phyloP scores from a whole-genome alignment of 2,888 invertebrate genomes.

The Danaus chrysippus region DNA sequence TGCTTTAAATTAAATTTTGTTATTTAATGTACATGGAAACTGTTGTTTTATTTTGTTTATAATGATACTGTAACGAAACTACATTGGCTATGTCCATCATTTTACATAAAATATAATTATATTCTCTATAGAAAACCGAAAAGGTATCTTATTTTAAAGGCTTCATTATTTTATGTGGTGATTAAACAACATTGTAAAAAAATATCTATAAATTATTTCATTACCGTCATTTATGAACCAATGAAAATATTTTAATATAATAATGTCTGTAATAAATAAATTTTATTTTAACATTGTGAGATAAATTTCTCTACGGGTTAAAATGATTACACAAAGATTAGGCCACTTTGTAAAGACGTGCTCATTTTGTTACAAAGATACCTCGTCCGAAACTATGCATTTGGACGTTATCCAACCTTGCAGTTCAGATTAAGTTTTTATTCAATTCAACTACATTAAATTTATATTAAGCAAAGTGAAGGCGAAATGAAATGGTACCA shows the following conservation, averaged over 20 bases:
- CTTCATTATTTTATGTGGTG: too few species aligned
- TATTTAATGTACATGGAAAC: background rate
- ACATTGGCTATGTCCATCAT: too few species aligned
- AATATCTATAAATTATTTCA: background rate
- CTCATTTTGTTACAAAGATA: slow-evolving; percentile 44
- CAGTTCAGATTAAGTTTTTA: slow-evolving; percentile 41
- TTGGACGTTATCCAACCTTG: slow-evolving; percentile 60
- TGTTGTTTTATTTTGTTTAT: background rate
- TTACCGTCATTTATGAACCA: background rate
- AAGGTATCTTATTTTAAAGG: too few species aligned
- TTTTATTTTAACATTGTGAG: slow-evolving; percentile 3
- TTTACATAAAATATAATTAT: too few species aligned
- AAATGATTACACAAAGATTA: slow-evolving; percentile 32
- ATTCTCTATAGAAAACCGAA: too few species aligned
- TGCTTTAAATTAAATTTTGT: background rate
- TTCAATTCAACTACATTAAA: slow-evolving; percentile 35
- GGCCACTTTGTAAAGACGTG: slow-evolving; percentile 37
- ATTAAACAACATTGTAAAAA: too few species aligned
- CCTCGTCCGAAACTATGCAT: slow-evolving; percentile 47
- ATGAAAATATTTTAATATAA: background rate
- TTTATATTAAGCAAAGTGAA: slow-evolving; percentile 29
- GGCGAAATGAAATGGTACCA: slow-evolving; percentile 38
- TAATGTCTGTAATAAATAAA: background rate
- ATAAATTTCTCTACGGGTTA: slow-evolving; percentile 19
- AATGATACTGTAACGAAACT: too few species aligned